A percentile compares a stretch with the other conserved stretches of the same genome.
Conservation (phyloP, 2,113 vertebrate species). For the Engraulis encrasicolus region DNA sequence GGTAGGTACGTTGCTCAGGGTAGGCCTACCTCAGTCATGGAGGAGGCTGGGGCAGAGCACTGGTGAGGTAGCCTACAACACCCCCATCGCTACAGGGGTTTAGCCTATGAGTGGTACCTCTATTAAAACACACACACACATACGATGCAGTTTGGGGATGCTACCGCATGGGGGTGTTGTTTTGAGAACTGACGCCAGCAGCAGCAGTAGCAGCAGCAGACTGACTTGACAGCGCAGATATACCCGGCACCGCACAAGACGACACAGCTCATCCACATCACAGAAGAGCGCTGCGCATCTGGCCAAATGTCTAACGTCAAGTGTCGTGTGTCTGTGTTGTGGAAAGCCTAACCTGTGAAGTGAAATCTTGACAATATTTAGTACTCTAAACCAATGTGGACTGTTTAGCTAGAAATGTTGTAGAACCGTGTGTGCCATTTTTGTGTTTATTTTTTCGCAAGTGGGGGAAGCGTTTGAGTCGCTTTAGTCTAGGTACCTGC, state of each 20-base stretch:
- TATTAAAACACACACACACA: not conserved
- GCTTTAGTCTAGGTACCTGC: too few species aligned
- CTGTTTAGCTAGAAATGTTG: not conserved
- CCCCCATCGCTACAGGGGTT: not conserved
- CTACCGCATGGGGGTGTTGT: not conserved
- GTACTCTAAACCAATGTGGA: not conserved
- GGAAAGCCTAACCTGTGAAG: too few species aligned
- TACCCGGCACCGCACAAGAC: too few species aligned
- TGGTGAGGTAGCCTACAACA: too few species aligned
- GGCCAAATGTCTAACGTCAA: too few species aligned
- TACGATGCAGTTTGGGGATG: not conserved
- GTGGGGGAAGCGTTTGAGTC: not conserved
- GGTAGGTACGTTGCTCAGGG: too few species aligned
- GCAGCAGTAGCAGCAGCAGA: constrained; percentile 17
- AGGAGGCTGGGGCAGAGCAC: too few species aligned
- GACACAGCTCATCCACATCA: too few species aligned
- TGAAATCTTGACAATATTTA: not conserved
- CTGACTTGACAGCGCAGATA: not conserved
- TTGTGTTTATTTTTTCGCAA: not conserved
- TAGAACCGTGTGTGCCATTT: not conserved
- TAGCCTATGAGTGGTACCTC: not conserved
- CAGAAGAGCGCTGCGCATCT: not conserved
- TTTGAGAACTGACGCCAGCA: not conserved
- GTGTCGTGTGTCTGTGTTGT: too few species aligned
- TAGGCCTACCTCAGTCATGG: too few species aligned